Evolutionary conservation across 2,888 invertebrate species (phyloP), one percentile per base, ranked within the genome.

Genomic region (Cryptocheilus praepositus): DNA sequence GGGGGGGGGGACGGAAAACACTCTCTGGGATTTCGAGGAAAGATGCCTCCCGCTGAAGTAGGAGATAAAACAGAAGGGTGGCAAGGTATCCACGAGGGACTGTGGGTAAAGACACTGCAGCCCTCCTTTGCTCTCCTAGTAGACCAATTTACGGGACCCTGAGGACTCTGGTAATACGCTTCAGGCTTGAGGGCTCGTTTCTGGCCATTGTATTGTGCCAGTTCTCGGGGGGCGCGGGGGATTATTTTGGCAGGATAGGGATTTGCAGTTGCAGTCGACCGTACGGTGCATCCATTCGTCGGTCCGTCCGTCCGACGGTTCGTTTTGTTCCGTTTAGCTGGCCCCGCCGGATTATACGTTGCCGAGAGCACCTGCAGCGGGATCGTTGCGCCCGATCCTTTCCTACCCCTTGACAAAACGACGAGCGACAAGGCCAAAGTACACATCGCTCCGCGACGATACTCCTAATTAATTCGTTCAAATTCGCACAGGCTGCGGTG

Each of bases 111-210:
- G 70, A 63, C 59, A 69, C 68, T 71, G 56, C 69, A 15, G 22
- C 60, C 55, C 64, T 67, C 65, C 61, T 64, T 73, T 63, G 25
- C 70, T 57, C 73, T 80, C 77, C 80, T 79, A 82, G 80, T 81
- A 81, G 82, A 83, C 83, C 85, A 86, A 86, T 86, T 86, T 85
- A 84, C 84, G 82, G 82, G 80, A 81, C 85, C 83, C 83, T 74
- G 77, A 81, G 83, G 77, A 71, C 79, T 79, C 73, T 69, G 70
- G 71, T 71, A 75, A 79, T 77, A 79, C 69, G 72, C 64, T 71
- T 61, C 68, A 64, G 73, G 80, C 80, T 81, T 72, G 77, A 82
- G 82, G 81, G 82, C 77, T 83, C 82, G 81, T 81, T 83, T 83
- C 81, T 76, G 79, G 74, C 84, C 81, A 83, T 85, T 85, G 83